A percentile compares a stretch with the other conserved stretches of the same genome.
Conservation (phyloP, 2,113 vertebrate genomes). For the Furnarius figulus region DNA sequence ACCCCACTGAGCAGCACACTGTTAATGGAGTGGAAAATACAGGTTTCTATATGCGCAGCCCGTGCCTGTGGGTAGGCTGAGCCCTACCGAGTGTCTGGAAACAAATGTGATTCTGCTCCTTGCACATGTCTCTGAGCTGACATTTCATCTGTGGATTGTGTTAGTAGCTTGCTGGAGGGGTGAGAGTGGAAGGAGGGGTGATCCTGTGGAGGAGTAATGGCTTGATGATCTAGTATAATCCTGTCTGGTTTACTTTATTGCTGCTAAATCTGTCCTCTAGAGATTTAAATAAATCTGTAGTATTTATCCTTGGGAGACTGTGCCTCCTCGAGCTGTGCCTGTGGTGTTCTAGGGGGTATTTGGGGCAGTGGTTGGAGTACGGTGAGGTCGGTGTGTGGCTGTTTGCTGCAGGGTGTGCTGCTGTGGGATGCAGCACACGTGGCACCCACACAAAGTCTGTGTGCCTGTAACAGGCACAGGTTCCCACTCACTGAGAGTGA, state of each 20-base stretch:
- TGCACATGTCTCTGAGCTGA: neutral
- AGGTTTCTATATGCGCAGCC: neutral
- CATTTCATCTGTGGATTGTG: neutral
- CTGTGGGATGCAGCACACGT: neutral
- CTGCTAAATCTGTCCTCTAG: neutral
- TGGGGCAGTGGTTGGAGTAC: neutral
- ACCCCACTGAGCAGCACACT: neutral
- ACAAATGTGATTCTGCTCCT: neutral
- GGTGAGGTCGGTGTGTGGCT: neutral
- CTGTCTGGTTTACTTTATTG: neutral
- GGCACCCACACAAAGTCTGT: neutral
- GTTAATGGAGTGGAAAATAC: neutral
- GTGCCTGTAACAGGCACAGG: neutral
- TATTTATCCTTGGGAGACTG: neutral
- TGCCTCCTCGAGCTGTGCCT: neutral
- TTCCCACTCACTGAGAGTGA: neutral
- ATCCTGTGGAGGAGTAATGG: neutral
- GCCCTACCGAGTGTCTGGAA: neutral
- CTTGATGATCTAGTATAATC: neutral
- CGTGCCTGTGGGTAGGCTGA: neutral
- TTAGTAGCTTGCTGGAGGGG: neutral
- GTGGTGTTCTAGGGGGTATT: neutral
- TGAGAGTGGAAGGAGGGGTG: neutral
- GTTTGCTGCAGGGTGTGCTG: neutral
- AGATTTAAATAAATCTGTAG: neutral